Evolutionary conservation across 2,888 invertebrate genomes (phyloP).

Genomic region (Idaea aversata): DNA sequence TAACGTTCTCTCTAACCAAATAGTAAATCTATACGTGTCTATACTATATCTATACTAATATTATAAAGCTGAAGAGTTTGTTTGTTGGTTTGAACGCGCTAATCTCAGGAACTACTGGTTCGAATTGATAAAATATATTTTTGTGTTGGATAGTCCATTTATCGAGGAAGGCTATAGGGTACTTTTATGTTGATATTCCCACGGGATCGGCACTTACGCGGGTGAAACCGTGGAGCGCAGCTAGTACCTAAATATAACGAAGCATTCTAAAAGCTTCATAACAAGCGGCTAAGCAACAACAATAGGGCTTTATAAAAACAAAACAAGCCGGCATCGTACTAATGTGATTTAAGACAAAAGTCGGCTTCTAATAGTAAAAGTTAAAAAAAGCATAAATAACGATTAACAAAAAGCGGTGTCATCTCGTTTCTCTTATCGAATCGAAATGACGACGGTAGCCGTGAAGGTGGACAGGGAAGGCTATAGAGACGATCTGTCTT

Average conservation of each 20-base stretch:
- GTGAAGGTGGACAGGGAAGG: slow-evolving; percentile 42
- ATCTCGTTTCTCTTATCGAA: slow-evolving; percentile 72
- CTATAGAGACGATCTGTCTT: slow-evolving; percentile 43
- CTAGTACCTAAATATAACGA: neutral
- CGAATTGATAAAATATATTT: no score
- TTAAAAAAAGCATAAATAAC: slow-evolving; percentile 76
- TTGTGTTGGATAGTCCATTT: no score
- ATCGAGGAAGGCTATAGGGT: no score
- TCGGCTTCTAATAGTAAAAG: slow-evolving; percentile 50
- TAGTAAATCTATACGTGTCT: no score
- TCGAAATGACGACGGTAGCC: slow-evolving; percentile 62
- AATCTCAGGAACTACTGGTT: no score
- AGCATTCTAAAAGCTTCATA: neutral
- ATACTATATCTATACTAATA: no score
- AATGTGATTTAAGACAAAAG: slow-evolving; percentile 66
- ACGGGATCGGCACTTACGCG: no score
- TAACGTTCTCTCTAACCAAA: no score
- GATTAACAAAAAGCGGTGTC: slow-evolving; percentile 78
- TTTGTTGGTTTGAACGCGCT: no score
- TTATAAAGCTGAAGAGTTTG: no score
- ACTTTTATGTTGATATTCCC: no score
- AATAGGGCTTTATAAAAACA: slow-evolving; percentile 33
- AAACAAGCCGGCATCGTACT: slow-evolving; percentile 47
- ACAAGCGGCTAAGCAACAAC: neutral
- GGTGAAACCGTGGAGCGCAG: no score